Evolutionary conservation across 2,113 vertebrate genomes (phyloP).

Genomic region (Alosa alosa): DNA sequence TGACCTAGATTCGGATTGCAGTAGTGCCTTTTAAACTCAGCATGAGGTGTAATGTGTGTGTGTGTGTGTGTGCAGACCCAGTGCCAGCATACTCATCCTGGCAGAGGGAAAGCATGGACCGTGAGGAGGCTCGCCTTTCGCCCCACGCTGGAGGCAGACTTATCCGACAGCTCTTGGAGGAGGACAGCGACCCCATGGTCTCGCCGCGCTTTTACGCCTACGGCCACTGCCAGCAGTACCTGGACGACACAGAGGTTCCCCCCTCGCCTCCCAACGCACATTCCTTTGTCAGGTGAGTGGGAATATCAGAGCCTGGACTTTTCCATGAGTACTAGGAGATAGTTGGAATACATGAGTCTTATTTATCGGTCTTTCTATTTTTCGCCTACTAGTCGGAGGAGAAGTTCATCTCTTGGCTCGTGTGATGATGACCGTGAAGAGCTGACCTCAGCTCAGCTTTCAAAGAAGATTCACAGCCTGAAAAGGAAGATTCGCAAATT

Average conservation of each 20-base stretch:
- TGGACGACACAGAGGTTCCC: constrained; percentile 95
- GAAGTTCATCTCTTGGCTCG: constrained; percentile 89
- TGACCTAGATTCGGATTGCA: not conserved
- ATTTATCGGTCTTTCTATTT: not conserved
- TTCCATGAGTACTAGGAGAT: constrained; percentile 1
- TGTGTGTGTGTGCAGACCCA: constrained; percentile 75
- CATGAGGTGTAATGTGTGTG: not conserved
- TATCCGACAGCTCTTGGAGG: constrained; percentile 89
- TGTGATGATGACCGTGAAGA: constrained; percentile 88
- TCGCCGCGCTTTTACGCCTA: constrained; percentile 96
- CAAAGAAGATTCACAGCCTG: constrained; percentile 88
- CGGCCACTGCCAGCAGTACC: constrained; percentile 87
- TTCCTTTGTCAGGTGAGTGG: constrained; percentile 87
- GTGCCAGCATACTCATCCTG: constrained; percentile 80
- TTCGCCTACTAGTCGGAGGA: constrained; percentile 74
- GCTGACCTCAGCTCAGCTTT: constrained; percentile 87
- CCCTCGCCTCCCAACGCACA: constrained; percentile 95
- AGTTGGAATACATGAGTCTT: too few species aligned
- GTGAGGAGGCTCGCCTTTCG: constrained; percentile 84
- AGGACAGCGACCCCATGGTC: constrained; percentile 88
- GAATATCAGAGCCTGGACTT: not conserved
- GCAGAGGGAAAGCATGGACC: constrained; percentile 81
- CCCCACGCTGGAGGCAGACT: constrained; percentile 84
- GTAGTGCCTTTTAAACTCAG: not conserved
- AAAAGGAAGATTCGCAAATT: constrained; percentile 95